A percentile compares a stretch with the other conserved stretches of the same genome.
Evolutionary conservation across 2,888 invertebrate genomes (phyloP).

Genomic region (Aphidius colemani): DNA sequence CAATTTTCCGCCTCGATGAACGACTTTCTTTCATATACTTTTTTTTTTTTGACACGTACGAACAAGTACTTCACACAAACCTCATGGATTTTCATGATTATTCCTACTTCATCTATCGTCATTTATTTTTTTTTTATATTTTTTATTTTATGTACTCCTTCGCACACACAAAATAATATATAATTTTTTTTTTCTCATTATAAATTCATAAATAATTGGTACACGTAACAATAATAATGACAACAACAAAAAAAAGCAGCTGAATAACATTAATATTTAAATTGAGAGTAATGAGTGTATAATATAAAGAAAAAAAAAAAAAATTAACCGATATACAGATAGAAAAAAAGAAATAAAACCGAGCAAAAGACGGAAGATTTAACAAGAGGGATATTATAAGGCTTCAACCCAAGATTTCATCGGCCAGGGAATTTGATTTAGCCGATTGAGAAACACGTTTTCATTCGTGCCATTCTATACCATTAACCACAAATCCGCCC

Average conservation of each 20-base stretch:
- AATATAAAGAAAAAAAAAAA: not conserved
- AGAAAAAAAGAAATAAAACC: slow-evolving; percentile 2
- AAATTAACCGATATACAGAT: not conserved
- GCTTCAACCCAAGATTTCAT: slow-evolving; percentile 13
- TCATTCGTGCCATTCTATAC: slow-evolving; percentile 8
- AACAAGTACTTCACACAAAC: not conserved
- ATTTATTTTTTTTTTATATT: not conserved
- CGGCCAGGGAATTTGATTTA: slow-evolving; percentile 37
- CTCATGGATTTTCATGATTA: no score
- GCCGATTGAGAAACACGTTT: slow-evolving; percentile 36
- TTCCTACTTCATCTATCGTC: no score
- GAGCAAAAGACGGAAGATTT: not conserved
- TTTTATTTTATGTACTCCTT: not conserved
- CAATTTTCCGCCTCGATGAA: slow-evolving; percentile 9
- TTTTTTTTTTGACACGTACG: slow-evolving; percentile 7
- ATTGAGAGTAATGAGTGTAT: no score
- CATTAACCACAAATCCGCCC: slow-evolving; percentile 23
- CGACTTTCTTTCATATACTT: slow-evolving; percentile 6
- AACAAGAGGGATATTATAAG: no score
- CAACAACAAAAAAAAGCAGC: slow-evolving; percentile 5
- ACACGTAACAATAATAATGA: not conserved
- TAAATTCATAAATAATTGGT: slow-evolving; percentile 1
- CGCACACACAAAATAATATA: not conserved
- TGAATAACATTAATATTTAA: no score
- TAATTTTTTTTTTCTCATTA: not conserved